Evolutionary conservation across 1,140 invertebrate species (phyloP).

Genomic region (Streblospio benedicti): DNA sequence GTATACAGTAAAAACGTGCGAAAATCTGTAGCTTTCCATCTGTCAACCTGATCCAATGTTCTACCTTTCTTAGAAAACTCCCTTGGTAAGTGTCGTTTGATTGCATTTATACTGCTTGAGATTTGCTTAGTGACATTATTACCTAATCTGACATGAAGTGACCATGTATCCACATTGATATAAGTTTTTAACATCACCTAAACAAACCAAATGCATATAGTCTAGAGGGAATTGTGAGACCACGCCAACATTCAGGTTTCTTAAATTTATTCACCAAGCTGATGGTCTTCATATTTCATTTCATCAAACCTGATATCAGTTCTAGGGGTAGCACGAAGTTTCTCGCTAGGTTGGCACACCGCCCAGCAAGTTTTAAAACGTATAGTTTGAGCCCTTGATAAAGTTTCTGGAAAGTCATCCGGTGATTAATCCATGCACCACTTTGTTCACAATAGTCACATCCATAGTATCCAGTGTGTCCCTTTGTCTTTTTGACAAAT

Average conservation of each 20-base stretch:
- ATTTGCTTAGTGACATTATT: neutral
- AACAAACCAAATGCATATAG: conserved; percentile 36
- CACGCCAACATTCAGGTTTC: conserved; percentile 22
- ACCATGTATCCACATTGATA: conserved; percentile 28
- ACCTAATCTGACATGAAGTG: neutral
- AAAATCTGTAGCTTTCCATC: conserved; percentile 45
- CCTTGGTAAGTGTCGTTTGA: conserved; percentile 13
- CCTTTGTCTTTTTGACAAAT: conserved; percentile 12
- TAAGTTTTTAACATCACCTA: conserved; percentile 34
- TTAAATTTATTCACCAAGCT: neutral
- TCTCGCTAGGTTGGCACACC: no score
- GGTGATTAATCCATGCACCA: neutral
- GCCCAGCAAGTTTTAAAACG: no score
- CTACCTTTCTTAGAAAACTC: conserved; percentile 39
- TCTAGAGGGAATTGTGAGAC: conserved; percentile 31
- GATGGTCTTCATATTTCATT: conserved; percentile 21
- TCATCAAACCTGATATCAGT: conserved; percentile 30
- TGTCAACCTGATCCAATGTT: conserved; percentile 27
- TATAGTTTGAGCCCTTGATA: no score
- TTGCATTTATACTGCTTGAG: no score
- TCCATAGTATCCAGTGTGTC: conserved; percentile 22
- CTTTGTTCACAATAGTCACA: conserved; percentile 22
- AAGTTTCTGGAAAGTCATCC: conserved; percentile 25
- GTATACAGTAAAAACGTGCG: conserved; percentile 40
- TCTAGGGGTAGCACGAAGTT: conserved; percentile 16